Base-by-base conservation (phyloP, 2,888 invertebrate genomes). In the Abscondita cerata region DNA sequence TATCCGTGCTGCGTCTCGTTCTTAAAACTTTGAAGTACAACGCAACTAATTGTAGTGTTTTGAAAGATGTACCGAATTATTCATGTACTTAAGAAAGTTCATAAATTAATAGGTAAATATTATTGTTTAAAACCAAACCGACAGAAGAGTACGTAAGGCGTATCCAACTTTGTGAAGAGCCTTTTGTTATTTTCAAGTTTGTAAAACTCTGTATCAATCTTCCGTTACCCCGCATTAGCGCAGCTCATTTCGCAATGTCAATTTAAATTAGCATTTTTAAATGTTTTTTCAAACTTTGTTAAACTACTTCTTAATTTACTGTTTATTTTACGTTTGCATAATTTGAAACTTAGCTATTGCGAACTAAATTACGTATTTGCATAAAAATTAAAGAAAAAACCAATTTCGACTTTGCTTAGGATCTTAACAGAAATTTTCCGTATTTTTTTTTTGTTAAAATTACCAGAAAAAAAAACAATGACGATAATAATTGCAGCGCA, bases 191-290 rank as follows among this genome's bases (percentile, higher is more conserved):
- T 65, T 48, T 47, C 41, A 56, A 65, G 59, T 65, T 65, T 41
- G 38, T 58, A 59, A 62, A 65, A 62, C 50, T 62, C 62, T 52
- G 60, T 66, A 66, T 69, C 68, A 66, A 70, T 73, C 69, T 73
- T 71, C 59, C 70, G 61, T 69, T 65, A 70, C 69, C 65, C 66
- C 67, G 65, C 44, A 64, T 61, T 68, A 67, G 67, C 66, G 61
- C 69, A 69, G 69, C 73, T 74, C 73, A 72, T 74, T 73, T 71
- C 65, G 63, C 71, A 69, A 70, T 70, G 72, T 74, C 73, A 72
- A 75, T 75, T 75, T 73, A 72, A 74, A 75, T 75, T 74, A 72
- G 64, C 70, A 75, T 73, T 74, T 71, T 72, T 73, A 71, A 72
- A 73, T 72, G 73, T 73, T 72, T 73, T 72, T 68, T 68, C 59